These are phyloP conservation scores for Squalus acanthias DNA, from an alignment of 2,797 vertebrate species.

Conservation along the genomic window DNA sequence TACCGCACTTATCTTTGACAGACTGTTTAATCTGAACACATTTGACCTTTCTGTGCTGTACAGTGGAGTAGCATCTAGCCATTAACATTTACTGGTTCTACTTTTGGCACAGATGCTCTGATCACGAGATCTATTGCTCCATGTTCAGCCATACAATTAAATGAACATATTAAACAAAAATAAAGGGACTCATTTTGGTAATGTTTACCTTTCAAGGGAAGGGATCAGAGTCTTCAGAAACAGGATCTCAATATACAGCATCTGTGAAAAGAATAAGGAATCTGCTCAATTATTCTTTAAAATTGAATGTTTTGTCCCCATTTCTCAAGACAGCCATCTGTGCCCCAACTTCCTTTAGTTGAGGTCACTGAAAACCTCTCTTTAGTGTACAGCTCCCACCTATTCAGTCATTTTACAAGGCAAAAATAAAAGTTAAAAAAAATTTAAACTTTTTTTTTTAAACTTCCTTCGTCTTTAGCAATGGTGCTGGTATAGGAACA, in stretches of 20 bases:
- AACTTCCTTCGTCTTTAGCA: not conserved
- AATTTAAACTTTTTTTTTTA: not conserved
- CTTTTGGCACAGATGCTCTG: not conserved
- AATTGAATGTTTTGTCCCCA: not conserved
- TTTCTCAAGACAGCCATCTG: not conserved
- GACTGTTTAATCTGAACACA: no score
- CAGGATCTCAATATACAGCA: not conserved
- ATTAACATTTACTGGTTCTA: not conserved
- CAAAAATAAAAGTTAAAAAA: not conserved
- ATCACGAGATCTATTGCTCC: not conserved
- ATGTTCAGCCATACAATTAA: not conserved
- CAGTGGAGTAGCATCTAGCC: not conserved
- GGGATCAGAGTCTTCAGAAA: not conserved
- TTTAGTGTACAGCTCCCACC: not conserved
- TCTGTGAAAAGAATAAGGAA: not conserved
- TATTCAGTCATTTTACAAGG: not conserved
- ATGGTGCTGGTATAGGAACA: no score
- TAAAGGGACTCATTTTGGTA: no score
- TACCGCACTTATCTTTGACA: no score
- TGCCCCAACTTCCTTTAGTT: not conserved
- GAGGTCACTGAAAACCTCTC: not conserved
- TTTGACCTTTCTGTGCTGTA: no score
- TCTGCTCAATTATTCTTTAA: not conserved
- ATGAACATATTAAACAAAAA: no score
- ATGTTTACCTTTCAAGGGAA: not conserved